Base-by-base conservation (phyloP, 2,113 vertebrate species). In the Boulengeromyrus knoepffleri region DNA sequence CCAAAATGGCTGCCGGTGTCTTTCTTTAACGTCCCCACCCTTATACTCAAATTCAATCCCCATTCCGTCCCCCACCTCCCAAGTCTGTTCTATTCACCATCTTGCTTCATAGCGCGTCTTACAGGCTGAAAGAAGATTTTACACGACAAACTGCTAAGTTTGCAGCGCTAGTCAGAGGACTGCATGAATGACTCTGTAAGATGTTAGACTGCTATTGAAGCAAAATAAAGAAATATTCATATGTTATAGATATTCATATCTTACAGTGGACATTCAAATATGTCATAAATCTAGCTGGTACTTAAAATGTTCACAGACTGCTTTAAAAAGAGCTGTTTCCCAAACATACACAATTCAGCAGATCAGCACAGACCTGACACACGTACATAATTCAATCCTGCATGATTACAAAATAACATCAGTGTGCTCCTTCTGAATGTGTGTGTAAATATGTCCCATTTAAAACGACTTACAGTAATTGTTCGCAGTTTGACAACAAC, bases 401-500 rank as follows among this genome's bases (percentile, higher is more conserved):
- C 49, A 21, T 87, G 49, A 87, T 87, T 87, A 53, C 85, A 87
- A 53, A 88, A 19, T 47, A 56, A 46, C 87, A 66, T 87, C 49
- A 87, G 2, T 52, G 27, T 87, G 50, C 85, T 53, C 15, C 83
- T 47, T 53, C 17, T 87, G 85, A 17, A 53, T 53, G 47, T 53
- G 85, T 88, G 87, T 88, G 53, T 42, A 49, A 58, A 88, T 88
- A 39, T 88, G 87, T 21, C 36, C 53, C 56, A 45, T 88, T 88
- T 66, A 88, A 88, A 88, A 87, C 85, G 31, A 56, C 45, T 87
- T 88, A 85, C 39, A 45, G 45, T 85, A 88, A 88, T 88, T 62
- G 53, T 88, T 88, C 27, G 36, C 53, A 58, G 53, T 88, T 88
- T 88, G 31, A 62, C 52, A 88, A n/a, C 52, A n/a, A 88, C 27